Percentiles rank a stretch among this genome's conserved stretches.
Conservation (phyloP, 2,797 vertebrate genomes). For the Anableps anableps region DNA sequence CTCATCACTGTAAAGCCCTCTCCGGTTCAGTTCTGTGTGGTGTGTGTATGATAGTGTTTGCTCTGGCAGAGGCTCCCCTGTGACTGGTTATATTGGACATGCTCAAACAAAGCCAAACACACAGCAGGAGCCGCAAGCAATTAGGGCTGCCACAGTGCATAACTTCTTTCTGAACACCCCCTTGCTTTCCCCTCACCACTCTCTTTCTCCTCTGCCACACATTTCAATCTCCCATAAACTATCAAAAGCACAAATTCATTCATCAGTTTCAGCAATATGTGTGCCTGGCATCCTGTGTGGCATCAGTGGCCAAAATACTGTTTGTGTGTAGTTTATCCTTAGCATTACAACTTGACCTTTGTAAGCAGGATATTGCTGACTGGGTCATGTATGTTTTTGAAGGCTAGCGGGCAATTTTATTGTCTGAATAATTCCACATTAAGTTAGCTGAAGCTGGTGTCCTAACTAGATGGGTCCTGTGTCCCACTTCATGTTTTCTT, state of each 20-base stretch:
- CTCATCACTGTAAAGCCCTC: conserved; percentile 57
- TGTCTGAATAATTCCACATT: conserved; percentile 55
- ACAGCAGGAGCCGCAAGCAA: conserved; percentile 79
- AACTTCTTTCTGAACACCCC: conserved; percentile 55
- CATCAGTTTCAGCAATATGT: conserved; percentile 21
- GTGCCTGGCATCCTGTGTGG: conserved; percentile 33
- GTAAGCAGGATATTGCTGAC: conserved; percentile 46
- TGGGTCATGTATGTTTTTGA: conserved; percentile 49
- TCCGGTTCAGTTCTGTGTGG: conserved; percentile 53
- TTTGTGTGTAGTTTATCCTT: conserved; percentile 45
- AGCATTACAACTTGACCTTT: conserved; percentile 42
- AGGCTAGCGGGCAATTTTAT: conserved; percentile 53
- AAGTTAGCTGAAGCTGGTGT: neutral
- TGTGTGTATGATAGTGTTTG: conserved; percentile 56
- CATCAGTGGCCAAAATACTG: conserved; percentile 16
- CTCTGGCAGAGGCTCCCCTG: conserved; percentile 75
- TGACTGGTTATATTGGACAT: conserved; percentile 78
- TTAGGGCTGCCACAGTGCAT: conserved; percentile 72
- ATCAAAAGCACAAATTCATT: conserved; percentile 8
- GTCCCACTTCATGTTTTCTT: conserved; percentile 45
- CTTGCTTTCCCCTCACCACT: conserved; percentile 28
- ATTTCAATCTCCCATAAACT: conserved; percentile 27
- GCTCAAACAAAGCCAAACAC: conserved; percentile 82
- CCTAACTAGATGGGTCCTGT: neutral
- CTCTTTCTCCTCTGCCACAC: conserved; percentile 27